Percentiles rank a stretch among this genome's conserved stretches.
phyloP scores from a whole-genome alignment of 1,140 invertebrate species.

The Calycopis cecrops region DNA sequence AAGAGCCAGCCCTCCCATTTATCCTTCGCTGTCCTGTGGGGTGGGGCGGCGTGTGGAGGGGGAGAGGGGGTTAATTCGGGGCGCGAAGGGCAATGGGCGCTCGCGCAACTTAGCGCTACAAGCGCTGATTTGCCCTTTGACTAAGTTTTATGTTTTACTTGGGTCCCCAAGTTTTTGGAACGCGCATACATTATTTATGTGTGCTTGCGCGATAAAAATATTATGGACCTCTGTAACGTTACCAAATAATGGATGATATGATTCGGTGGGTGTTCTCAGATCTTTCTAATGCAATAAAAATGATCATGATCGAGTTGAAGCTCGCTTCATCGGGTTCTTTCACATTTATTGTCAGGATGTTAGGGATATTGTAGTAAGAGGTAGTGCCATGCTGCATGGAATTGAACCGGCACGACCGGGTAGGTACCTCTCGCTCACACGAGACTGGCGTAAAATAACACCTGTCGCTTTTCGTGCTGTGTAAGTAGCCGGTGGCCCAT shows the following conservation, averaged over 20 bases:
- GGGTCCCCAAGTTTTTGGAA: constrained; percentile 33
- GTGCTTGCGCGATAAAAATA: neutral
- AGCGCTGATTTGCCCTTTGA: constrained; percentile 53
- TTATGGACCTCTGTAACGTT: constrained; percentile 12
- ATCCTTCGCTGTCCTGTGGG: constrained; percentile 69
- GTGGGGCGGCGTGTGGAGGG: constrained; percentile 24
- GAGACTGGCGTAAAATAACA: too few species aligned
- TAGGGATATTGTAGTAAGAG: too few species aligned
- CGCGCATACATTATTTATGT: constrained; percentile 22
- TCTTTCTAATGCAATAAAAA: too few species aligned
- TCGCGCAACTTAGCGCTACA: constrained; percentile 51
- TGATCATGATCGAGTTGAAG: too few species aligned
- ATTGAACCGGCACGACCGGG: too few species aligned
- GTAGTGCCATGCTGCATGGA: too few species aligned
- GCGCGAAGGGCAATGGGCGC: constrained; percentile 63
- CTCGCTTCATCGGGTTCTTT: too few species aligned
- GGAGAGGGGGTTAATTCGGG: constrained; percentile 43
- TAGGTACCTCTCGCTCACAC: too few species aligned
- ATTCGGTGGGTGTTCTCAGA: too few species aligned
- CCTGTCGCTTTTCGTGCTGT: too few species aligned
- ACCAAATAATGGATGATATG: neutral
- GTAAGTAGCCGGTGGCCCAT: too few species aligned
- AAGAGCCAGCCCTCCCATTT: constrained; percentile 73
- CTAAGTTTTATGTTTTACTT: constrained; percentile 43
- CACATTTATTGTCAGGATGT: too few species aligned